Conservation (phyloP, 2,113 vertebrate species). For the Tragelaphus scriptus region DNA sequence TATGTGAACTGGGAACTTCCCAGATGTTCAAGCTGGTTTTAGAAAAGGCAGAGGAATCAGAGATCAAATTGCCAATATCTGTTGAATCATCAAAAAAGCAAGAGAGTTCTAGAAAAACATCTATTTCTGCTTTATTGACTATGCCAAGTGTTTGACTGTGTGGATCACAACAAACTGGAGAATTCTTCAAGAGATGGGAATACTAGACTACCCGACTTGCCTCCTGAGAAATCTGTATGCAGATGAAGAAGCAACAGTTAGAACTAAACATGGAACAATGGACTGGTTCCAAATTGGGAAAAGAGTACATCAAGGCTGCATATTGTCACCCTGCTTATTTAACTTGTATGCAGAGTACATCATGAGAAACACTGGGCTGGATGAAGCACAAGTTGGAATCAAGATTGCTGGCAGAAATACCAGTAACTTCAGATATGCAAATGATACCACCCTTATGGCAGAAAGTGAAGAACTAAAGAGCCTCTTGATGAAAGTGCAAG, state of each 20-base stretch:
- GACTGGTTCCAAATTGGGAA: not conserved
- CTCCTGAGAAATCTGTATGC: not conserved
- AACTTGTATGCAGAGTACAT: not conserved
- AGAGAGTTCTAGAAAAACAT: not conserved
- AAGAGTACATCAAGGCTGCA: not conserved
- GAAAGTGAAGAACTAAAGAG: not conserved
- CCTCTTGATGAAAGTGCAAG: not conserved
- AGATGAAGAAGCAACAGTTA: not conserved
- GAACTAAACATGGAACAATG: not conserved
- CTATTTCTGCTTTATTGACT: not conserved
- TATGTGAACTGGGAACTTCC: not conserved
- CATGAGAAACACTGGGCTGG: not conserved
- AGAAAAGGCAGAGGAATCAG: not conserved
- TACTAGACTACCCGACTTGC: not conserved
- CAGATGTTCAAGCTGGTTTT: not conserved
- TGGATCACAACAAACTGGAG: not conserved
- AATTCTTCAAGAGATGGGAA: not conserved
- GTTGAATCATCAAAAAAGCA: not conserved
- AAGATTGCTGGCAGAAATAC: not conserved
- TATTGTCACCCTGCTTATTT: not conserved
- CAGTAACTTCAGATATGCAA: not conserved
- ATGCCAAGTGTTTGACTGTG: accelerated
- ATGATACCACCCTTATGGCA: not conserved
- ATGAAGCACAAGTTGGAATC: not conserved
- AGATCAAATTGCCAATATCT: not conserved